Conservation (phyloP, 2,888 invertebrate species). For the Gibbula magus region DNA sequence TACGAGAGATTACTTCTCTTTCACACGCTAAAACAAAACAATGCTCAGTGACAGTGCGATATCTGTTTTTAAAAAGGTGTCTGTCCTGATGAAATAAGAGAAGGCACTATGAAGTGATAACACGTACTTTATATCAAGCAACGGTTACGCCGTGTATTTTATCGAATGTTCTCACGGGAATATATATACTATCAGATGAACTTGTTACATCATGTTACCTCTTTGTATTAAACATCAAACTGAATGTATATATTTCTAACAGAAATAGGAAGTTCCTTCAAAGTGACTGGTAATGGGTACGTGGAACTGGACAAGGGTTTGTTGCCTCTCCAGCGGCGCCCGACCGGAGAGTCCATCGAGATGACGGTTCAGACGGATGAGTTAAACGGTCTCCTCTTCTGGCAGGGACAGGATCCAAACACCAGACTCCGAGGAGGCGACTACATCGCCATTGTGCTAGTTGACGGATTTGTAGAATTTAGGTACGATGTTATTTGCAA, state of each 20-base stretch:
- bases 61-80: too few species aligned
- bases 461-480: slow-evolving; percentile 76
- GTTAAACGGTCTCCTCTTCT: slow-evolving; percentile 88
- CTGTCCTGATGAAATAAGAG: too few species aligned
- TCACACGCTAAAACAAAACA: too few species aligned
- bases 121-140: too few species aligned
- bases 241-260: slow-evolving; percentile 44
- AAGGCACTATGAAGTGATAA: too few species aligned
- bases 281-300: slow-evolving; percentile 86
- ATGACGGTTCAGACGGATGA: slow-evolving; percentile 80
- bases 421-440: slow-evolving; percentile 82
- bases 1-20: too few species aligned
- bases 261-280: slow-evolving; percentile 74
- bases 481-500: slow-evolving; percentile 56
- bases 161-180: too few species aligned
- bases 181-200: too few species aligned
- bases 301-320: slow-evolving; percentile 83
- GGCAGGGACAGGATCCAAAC: slow-evolving; percentile 85
- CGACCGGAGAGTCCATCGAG: slow-evolving; percentile 65
- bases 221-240: too few species aligned
- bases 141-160: too few species aligned
- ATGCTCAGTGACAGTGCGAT: too few species aligned
- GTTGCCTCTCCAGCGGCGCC: slow-evolving; percentile 79
- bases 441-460: slow-evolving; percentile 83
- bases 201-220: too few species aligned